These are phyloP conservation scores for Drosophila meridionalis DNA, from an alignment of 2,888 invertebrate genomes.

Conservation along the genomic window DNA sequence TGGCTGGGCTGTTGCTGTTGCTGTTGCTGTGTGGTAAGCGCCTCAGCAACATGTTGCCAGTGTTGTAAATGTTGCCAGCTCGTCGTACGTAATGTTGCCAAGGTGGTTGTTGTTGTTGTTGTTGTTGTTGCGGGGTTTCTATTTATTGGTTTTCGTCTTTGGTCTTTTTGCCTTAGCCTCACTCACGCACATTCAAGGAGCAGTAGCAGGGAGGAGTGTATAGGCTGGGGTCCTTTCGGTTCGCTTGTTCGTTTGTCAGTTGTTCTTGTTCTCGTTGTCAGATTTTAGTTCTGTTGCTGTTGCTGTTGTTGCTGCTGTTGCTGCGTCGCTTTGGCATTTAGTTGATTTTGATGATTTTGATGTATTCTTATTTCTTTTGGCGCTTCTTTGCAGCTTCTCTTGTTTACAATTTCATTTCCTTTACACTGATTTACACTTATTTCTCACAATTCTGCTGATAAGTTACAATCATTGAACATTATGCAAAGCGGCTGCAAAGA, in stretches of 20 bases:
- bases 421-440: slow-evolving; percentile 50
- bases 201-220: slow-evolving; percentile 2
- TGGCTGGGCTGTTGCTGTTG: slow-evolving; percentile 31
- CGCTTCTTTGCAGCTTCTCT: slow-evolving; percentile 14
- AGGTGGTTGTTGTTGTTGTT: slow-evolving; percentile 34
- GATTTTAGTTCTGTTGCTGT: slow-evolving; percentile 43
- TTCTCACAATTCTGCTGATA: slow-evolving; percentile 54
- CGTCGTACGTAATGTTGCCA: slow-evolving; percentile 58
- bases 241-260: slow-evolving; percentile 43
- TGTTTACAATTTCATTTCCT: slow-evolving; percentile 63
- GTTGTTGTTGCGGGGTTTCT: slow-evolving; percentile 6
- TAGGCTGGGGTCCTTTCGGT: slow-evolving; percentile 19
- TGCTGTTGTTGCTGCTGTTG: slow-evolving; percentile 34
- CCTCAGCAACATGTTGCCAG: slow-evolving; percentile 68
- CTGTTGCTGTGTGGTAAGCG: slow-evolving; percentile 56
- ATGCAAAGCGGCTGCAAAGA: slow-evolving; percentile 57
- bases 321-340: slow-evolving; percentile 66
- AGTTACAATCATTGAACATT: slow-evolving; percentile 64
- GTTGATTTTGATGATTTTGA: slow-evolving; percentile 48
- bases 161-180: slow-evolving; percentile 34
- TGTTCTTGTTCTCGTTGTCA: slow-evolving; percentile 38
- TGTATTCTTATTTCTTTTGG: slow-evolving; percentile 20
- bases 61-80: slow-evolving; percentile 51
- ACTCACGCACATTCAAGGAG: slow-evolving; percentile 52
- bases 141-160: slow-evolving; percentile 29